Evolutionary conservation across 1,140 invertebrate genomes (phyloP).

Genomic region (Trissolcus basalis): DNA sequence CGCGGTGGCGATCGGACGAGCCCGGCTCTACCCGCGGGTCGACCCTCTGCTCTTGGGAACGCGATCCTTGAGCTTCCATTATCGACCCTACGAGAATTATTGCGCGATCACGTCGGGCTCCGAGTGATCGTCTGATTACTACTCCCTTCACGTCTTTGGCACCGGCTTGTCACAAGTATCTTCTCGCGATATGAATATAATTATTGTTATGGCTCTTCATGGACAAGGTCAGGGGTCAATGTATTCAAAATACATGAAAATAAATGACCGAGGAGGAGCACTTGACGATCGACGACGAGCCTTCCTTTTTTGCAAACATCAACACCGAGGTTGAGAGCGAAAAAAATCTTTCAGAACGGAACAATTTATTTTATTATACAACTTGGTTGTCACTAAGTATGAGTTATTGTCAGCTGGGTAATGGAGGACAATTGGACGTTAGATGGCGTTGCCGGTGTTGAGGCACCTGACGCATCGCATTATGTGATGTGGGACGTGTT

Average conservation of each 20-base stretch:
- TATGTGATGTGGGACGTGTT: slow-evolving; percentile 38
- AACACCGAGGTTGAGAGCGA: too few species aligned
- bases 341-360: too few species aligned
- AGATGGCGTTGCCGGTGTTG: slow-evolving; percentile 33
- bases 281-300: too few species aligned
- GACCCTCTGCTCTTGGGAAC: slow-evolving; percentile 56
- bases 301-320: too few species aligned
- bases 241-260: background rate
- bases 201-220: background rate
- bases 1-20: slow-evolving; percentile 44
- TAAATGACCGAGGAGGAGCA: too few species aligned
- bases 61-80: slow-evolving; percentile 46
- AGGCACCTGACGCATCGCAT: slow-evolving; percentile 40
- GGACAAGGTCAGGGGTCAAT: background rate
- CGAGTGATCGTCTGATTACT: slow-evolving; percentile 25
- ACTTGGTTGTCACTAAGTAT: background rate
- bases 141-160: slow-evolving; percentile 9
- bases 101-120: slow-evolving; percentile 37
- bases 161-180: slow-evolving; percentile 25
- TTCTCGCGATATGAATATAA: background rate
- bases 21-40: slow-evolving; percentile 36
- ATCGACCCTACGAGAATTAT: slow-evolving; percentile 51
- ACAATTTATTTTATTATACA: background rate
- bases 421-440: slow-evolving; percentile 15
- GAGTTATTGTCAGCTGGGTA: slow-evolving; percentile 35